Evolutionary conservation across 2,113 vertebrate species (phyloP).

Genomic region (Sylvilagus bachmani): DNA sequence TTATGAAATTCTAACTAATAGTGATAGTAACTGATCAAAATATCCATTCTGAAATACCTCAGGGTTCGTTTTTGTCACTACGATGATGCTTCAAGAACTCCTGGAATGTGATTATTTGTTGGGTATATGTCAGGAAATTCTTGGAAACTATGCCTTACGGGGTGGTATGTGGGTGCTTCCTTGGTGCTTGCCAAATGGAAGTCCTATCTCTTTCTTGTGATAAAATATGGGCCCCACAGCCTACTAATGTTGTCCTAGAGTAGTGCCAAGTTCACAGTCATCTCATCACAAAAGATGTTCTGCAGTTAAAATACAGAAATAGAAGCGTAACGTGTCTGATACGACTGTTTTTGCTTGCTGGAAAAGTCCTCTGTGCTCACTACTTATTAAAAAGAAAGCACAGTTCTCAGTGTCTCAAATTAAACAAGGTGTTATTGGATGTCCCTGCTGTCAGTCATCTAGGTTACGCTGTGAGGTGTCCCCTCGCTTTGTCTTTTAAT

Average conservation of each 20-base stretch:
- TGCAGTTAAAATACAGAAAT: slow-evolving; percentile 8
- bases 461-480: neutral
- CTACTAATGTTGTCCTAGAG: neutral
- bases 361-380: neutral
- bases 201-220: neutral
- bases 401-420: neutral
- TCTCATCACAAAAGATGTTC: neutral
- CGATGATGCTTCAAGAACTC: slow-evolving; percentile 46
- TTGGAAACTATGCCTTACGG: neutral
- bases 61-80: neutral
- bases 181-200: neutral
- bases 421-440: slow-evolving; percentile 8
- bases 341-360: neutral
- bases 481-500: neutral
- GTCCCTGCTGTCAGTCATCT: neutral
- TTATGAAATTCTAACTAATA: slow-evolving; percentile 69
- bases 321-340: neutral
- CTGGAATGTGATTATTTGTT: neutral
- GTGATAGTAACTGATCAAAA: slow-evolving; percentile 60
- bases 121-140: neutral
- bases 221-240: neutral
- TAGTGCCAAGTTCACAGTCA: neutral
- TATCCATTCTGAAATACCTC: slow-evolving; percentile 13
- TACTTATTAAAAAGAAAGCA: neutral
- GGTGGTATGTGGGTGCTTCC: neutral